These are phyloP conservation scores for Neomicropteryx cornuta DNA, from an alignment of 1,140 invertebrate genomes.

Conservation along the genomic window DNA sequence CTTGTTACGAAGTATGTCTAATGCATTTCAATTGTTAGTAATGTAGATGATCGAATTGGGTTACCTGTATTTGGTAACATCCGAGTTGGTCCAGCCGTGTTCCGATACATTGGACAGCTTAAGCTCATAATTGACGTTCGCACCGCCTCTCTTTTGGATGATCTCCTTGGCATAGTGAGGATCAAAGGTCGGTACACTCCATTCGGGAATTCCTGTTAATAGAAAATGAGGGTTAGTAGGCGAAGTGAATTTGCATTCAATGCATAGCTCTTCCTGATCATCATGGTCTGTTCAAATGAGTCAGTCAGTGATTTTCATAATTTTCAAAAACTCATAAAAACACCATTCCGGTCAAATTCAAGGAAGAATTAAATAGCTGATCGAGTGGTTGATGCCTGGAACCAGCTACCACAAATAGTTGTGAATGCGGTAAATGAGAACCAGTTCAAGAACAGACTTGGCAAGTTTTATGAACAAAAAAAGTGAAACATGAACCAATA, in stretches of 20 bases:
- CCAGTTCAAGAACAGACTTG: too few species aligned
- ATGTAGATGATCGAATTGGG: constrained; percentile 8
- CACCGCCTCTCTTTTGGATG: constrained; percentile 45
- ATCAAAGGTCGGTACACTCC: constrained; percentile 62
- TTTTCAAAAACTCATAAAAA: constrained; percentile 1
- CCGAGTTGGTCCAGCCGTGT: constrained; percentile 61
- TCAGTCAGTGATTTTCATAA: neutral
- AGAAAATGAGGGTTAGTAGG: constrained; percentile 1
- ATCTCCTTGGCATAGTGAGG: constrained; percentile 61
- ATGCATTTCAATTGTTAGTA: neutral
- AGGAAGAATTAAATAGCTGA: too few species aligned
- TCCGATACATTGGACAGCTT: constrained; percentile 62
- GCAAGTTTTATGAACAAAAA: too few species aligned
- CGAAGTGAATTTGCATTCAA: neutral
- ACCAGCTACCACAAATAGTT: too few species aligned
- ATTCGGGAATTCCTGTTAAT: constrained; percentile 52
- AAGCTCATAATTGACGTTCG: constrained; percentile 54
- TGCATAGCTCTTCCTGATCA: neutral
- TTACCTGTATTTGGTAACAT: constrained; percentile 61
- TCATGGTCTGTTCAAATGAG: neutral
- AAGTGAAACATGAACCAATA: too few species aligned
- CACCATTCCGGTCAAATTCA: too few species aligned
- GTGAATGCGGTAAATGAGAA: too few species aligned
- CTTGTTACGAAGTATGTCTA: neutral
- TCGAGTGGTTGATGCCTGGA: too few species aligned